These are phyloP conservation scores for Telmatochromis sp. DNA, from an alignment of 2,113 vertebrate species.

Conservation along the genomic window DNA sequence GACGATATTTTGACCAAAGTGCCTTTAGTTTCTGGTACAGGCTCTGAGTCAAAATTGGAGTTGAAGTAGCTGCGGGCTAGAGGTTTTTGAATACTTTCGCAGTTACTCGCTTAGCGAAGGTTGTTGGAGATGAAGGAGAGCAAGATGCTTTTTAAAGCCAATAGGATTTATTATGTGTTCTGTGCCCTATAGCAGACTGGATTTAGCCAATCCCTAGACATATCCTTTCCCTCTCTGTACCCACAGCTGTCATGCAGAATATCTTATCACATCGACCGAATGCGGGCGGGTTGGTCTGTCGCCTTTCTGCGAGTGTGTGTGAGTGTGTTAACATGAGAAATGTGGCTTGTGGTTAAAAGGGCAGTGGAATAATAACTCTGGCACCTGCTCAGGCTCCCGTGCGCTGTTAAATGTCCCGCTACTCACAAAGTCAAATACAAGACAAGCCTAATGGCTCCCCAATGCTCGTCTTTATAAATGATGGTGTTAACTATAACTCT, in stretches of 20 bases:
- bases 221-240: constrained; percentile 8
- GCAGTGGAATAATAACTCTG: constrained; percentile 56
- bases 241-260: constrained; percentile 48
- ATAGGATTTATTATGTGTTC: constrained; percentile 45
- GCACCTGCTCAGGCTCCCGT: constrained; percentile 47
- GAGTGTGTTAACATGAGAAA: constrained; percentile 23
- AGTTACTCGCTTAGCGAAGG: constrained; percentile 4
- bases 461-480: constrained; percentile 52
- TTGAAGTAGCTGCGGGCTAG: constrained; percentile 46
- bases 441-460: constrained; percentile 63
- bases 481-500: constrained; percentile 61
- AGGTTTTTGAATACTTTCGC: constrained; percentile 20
- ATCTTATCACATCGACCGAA: constrained; percentile 31
- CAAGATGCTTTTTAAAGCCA: constrained; percentile 39
- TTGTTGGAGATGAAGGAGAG: constrained; percentile 29
- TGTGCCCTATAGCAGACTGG: constrained; percentile 35
- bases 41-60: constrained; percentile 28
- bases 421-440: constrained; percentile 60
- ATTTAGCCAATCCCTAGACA: constrained; percentile 50
- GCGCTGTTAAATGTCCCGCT: constrained; percentile 33
- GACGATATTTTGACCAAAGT: constrained; percentile 23
- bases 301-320: background rate
- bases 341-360: constrained; percentile 48
- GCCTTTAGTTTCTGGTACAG: constrained; percentile 8
- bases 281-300: constrained; percentile 34